These are phyloP conservation scores for Naso thynnoides DNA, from an alignment of 2,797 vertebrate species.

Conservation along the genomic window DNA sequence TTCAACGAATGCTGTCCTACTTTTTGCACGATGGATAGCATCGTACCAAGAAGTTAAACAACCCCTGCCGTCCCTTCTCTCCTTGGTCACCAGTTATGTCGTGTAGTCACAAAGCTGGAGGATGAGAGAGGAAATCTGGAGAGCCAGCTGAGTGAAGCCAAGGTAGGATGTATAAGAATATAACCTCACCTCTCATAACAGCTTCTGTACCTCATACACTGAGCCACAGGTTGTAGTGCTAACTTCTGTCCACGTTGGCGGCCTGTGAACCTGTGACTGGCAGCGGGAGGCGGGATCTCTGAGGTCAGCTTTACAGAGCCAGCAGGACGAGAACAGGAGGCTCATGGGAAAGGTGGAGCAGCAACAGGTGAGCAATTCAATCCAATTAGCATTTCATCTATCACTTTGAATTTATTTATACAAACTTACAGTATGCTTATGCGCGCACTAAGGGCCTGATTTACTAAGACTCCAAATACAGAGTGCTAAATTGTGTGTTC, in stretches of 20 bases:
- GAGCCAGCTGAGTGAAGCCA: not conserved
- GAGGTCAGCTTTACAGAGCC: conserved; percentile 10
- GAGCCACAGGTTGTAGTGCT: not conserved
- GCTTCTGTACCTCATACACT: not conserved
- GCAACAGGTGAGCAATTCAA: conserved; percentile 2
- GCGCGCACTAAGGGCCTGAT: too few relatives aligned
- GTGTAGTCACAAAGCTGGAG: conserved; percentile 1
- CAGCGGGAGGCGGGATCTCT: conserved; percentile 13
- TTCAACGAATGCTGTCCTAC: not conserved
- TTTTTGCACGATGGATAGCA: not conserved
- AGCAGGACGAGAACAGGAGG: conserved; percentile 25
- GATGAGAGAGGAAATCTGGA: conserved; percentile 2
- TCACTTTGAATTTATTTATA: not conserved
- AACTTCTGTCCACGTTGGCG: not conserved
- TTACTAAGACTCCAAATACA: too few relatives aligned
- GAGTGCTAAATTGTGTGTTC: too few relatives aligned
- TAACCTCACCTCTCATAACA: not conserved
- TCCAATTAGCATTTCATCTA: not conserved
- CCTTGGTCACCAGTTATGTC: not conserved
- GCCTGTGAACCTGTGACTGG: conserved; percentile 12
- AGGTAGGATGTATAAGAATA: not conserved
- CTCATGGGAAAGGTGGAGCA: conserved; percentile 26
- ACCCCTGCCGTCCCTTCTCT: not conserved
- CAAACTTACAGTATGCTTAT: too few relatives aligned
- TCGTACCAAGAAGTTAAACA: not conserved